Base-by-base conservation (phyloP, 1,140 invertebrate species). In the Anadara kagoshimensis region DNA sequence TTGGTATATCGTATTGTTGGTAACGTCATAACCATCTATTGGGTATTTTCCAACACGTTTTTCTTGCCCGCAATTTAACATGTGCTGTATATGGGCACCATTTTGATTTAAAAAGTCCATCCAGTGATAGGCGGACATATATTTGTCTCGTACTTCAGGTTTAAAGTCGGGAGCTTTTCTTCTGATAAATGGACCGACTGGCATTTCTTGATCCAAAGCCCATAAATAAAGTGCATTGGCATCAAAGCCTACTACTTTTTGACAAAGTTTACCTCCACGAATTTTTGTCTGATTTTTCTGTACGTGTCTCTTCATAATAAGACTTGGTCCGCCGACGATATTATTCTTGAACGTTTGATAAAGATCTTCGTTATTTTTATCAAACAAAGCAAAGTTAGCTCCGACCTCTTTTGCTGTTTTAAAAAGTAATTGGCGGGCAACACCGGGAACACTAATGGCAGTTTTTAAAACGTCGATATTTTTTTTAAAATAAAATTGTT, bases 151-250 rank as follows among this genome's bases (percentile, higher is more conserved):
- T 5, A 62, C 20, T 67, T 66, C 63, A 5, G 75, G 69, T 24
- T 68, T 63, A 53, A 72, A 76, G n/a, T 59, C 53, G 41, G 61
- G 47, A 18, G 56, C 26, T 8, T 20, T 1, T 41, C 78, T 14
- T 16, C 67, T 45, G 24, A 76, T 49, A 49, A 68, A 76, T 10
- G 62, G 18, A 18, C 78, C 75, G 16, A 62, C 65, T 0, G 75
- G 78, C 71, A 76, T 73, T 3, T 69, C 24, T 29, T 76, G 70
- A 5, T 45, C 53, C 10, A 76, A 57, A 8, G 65, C 53, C 58
- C 68, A 68, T 4, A 76, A 41, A 58, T 78, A 75, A 12, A 80
- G 22, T 24, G 70, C 69, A 56, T 73, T 76, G 14, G 65, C 67
- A 53, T 79, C 73, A 59, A 56, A 76, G 2, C 67, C 78, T 3